Evolutionary conservation across 2,113 vertebrate genomes (phyloP).

Genomic region (Mastomys coucha): DNA sequence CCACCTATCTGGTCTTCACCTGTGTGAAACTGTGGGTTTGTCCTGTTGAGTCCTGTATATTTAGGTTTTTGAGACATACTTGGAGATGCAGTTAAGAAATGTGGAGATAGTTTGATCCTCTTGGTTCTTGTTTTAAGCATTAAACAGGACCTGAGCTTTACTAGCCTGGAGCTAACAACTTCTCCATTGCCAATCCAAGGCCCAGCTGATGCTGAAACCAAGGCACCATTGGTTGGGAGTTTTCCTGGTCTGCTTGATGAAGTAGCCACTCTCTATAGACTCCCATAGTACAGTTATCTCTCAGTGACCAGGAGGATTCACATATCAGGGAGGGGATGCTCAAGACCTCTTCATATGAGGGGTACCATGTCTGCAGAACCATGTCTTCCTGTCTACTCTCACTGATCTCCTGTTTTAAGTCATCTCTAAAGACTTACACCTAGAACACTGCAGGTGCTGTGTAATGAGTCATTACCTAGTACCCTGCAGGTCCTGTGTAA

Average conservation of each 20-base stretch:
- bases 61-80: neutral
- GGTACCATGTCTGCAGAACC: neutral
- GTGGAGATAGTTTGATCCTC: neutral
- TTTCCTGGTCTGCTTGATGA: neutral
- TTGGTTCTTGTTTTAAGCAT: constrained; percentile 12
- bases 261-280: neutral
- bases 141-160: neutral
- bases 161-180: neutral
- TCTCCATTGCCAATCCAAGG: neutral
- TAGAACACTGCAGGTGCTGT: neutral
- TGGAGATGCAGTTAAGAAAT: neutral
- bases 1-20: neutral
- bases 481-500: too few species aligned
- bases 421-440: neutral
- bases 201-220: neutral
- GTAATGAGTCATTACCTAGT: too few species aligned
- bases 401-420: neutral
- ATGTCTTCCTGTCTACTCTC: neutral
- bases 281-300: neutral
- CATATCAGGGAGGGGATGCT: neutral
- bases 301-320: neutral
- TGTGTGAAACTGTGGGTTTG: neutral
- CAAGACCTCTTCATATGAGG: neutral
- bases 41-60: neutral
- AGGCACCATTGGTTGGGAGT: neutral